Base-by-base conservation (phyloP, 2,888 invertebrate species). In the Ochropleura plecta region DNA sequence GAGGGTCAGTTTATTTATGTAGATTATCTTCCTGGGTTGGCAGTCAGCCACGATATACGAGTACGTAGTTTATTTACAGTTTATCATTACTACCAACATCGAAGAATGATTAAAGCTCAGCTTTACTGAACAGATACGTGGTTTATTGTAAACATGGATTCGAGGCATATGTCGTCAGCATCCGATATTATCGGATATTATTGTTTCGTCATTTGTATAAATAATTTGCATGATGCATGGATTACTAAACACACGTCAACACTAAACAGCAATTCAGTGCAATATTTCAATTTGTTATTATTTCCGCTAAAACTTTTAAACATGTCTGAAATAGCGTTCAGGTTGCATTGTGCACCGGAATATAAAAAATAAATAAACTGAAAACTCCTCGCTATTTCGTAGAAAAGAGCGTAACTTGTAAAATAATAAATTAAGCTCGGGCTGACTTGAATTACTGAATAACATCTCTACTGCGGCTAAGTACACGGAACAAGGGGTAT, bases 341-440 rank as follows among this genome's bases (percentile, higher is more conserved):
- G 44, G 48, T 69, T 70, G 65, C 68, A 73, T 63, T 65, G 44
- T 71, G 53, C 51, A 49, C 10, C 20, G 48, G 8, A 80, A 70
- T 78, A 67, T 68, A 81, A 75, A 70, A 73, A 81, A 30, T 30
- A 30, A 73, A 73, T 63, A 67, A 63, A 66, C 59, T 60, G 30
- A 70, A 60, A 65, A 30, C 59, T 62, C 53, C 30, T 48, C 64
- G 55, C 48, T 8, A 53, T 70, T 59, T 57, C 14, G 18, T 66
- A 72, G 68, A 77, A 79, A 71, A 62, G 48, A 83, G 51, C 70
- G 59, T 68, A 69, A 69, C 73, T 78, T 73, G 75, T 81, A 76
- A 85, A 85, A 83, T 78, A 78, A 84, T 85, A 83, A 83, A 83
- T 83, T 81, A 79, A 77, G 55, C 71, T 73, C 49, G 74, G 20